Percentiles rank a stretch among this genome's conserved stretches.
These are phyloP conservation scores for Elymnias hypermnestra DNA, from an alignment of 1,140 invertebrate genomes.

Conservation along the genomic window DNA sequence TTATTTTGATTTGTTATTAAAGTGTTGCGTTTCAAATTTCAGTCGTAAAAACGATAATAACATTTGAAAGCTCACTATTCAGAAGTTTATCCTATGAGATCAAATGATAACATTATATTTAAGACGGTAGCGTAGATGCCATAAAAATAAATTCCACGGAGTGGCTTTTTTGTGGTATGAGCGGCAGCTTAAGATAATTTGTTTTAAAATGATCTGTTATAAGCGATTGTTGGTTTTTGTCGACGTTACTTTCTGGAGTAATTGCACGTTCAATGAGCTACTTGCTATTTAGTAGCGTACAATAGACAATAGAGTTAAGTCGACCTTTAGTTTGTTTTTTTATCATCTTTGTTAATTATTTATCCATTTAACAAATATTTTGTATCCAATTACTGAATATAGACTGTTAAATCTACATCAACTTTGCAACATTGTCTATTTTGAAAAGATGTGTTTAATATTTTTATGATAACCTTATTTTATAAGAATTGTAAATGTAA, in stretches of 20 bases:
- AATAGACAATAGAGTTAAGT: constrained; percentile 12
- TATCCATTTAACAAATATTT: constrained; percentile 10
- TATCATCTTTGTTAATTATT: constrained; percentile 13
- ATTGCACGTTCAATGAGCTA: constrained; percentile 24
- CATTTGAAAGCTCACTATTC: constrained; percentile 11
- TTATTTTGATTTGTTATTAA: constrained; percentile 53
- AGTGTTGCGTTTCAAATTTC: constrained; percentile 1
- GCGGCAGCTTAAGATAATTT: constrained; percentile 41
- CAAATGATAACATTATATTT: constrained; percentile 19
- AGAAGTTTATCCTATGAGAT: constrained; percentile 8
- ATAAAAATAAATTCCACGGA: constrained; percentile 19
- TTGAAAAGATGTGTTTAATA: no score
- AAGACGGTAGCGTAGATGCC: constrained; percentile 14
- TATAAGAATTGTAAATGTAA: no score
- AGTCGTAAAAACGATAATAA: constrained; percentile 3
- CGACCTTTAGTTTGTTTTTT: constrained; percentile 15
- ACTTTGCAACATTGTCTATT: no score
- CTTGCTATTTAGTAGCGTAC: constrained; percentile 14
- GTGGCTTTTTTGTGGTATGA: constrained; percentile 24
- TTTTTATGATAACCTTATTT: no score
- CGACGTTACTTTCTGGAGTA: constrained; percentile 23
- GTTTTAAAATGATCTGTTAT: constrained; percentile 50
- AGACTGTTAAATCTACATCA: no score
- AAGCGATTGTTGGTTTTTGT: constrained; percentile 38
- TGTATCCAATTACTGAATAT: no score